Conservation (phyloP, 2,888 invertebrate genomes). For the Nipponacmea schrenckii region DNA sequence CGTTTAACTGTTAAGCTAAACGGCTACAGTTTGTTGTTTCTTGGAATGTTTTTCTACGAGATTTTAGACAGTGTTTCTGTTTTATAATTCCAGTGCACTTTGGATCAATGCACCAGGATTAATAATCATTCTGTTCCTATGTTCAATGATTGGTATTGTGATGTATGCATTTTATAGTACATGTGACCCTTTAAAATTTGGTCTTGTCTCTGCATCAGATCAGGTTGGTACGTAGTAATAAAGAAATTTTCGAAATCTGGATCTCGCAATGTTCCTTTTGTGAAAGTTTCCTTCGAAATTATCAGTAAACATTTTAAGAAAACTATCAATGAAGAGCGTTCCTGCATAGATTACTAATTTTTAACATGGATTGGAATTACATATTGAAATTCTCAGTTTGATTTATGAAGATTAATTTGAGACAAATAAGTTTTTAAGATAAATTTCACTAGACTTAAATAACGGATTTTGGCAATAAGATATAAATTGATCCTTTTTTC, state of each 20-base stretch:
- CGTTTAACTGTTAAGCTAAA: no score
- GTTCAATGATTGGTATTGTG: constrained; percentile 87
- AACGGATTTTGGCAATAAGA: not conserved
- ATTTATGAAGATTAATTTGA: not conserved
- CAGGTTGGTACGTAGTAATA: constrained; percentile 64
- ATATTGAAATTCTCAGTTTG: no score
- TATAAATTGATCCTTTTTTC: not conserved
- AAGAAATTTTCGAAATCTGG: no score
- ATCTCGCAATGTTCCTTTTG: no score
- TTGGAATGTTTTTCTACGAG: not conserved
- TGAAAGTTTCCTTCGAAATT: no score
- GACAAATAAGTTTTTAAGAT: not conserved
- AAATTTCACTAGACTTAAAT: not conserved
- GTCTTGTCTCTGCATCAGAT: constrained; percentile 69
- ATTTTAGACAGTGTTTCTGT: not conserved
- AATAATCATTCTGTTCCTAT: constrained; percentile 81
- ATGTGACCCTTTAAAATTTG: constrained; percentile 85
- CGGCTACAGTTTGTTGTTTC: no score
- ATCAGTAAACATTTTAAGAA: not conserved
- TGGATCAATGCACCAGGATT: constrained; percentile 81
- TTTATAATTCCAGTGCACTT: constrained; percentile 74
- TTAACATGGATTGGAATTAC: no score
- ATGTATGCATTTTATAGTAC: constrained; percentile 82
- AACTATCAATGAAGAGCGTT: no score
- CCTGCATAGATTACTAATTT: no score